Percentiles rank a stretch among this genome's conserved stretches.
Evolutionary conservation across 1,140 invertebrate species (phyloP).

Genomic region (Trichoplusia ni): DNA sequence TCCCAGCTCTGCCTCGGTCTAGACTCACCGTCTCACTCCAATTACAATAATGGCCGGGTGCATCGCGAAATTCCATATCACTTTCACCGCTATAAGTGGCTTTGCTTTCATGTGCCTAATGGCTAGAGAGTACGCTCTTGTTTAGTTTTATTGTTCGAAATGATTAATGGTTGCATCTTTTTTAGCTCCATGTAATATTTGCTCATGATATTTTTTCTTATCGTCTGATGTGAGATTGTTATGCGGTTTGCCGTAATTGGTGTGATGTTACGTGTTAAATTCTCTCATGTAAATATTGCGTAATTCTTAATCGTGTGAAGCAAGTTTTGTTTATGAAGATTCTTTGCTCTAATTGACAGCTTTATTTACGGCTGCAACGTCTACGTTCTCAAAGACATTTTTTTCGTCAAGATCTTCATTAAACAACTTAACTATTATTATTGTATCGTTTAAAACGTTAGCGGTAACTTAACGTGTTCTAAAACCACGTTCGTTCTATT

Average conservation of each 20-base stretch:
- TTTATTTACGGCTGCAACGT: background rate
- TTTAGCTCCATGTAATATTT: constrained; percentile 17
- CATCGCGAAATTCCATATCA: constrained; percentile 63
- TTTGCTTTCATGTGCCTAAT: constrained; percentile 43
- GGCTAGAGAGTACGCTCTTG: constrained; percentile 23
- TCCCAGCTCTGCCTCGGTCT: background rate
- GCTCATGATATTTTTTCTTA: constrained; percentile 10
- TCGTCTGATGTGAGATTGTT: background rate
- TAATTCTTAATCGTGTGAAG: background rate
- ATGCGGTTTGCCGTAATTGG: background rate
- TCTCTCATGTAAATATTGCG: background rate
- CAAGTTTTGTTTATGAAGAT: background rate
- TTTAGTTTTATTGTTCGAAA: constrained; percentile 12
- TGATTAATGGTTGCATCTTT: constrained; percentile 22
- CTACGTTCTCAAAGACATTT: background rate
- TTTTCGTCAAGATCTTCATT: background rate
- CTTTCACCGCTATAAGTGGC: constrained; percentile 59
- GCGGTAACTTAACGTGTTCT: constrained; percentile 8
- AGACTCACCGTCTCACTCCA: constrained; percentile 57
- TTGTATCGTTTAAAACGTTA: constrained; percentile 19
- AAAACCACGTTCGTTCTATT: constrained; percentile 21
- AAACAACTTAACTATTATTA: constrained; percentile 10
- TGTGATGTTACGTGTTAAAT: background rate
- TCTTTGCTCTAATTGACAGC: background rate
- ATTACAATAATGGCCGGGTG: constrained; percentile 59